phyloP scores from a whole-genome alignment of 2,888 invertebrate genomes.

The Amphipyra tragopoginis region DNA sequence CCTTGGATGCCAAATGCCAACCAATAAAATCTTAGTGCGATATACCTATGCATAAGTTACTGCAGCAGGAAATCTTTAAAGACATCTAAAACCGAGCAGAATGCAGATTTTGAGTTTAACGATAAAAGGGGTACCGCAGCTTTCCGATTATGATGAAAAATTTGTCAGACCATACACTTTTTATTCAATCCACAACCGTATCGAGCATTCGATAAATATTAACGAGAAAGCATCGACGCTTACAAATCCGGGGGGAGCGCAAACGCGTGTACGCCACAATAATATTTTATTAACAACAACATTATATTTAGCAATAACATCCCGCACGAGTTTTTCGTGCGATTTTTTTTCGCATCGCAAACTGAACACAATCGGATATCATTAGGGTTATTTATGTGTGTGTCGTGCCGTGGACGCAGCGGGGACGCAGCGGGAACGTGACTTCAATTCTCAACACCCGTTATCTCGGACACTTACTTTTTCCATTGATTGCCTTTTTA shows the following conservation, averaged over 20 bases:
- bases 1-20: too few species aligned
- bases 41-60: too few species aligned
- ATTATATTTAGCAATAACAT: constrained; percentile 59
- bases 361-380: constrained; percentile 83
- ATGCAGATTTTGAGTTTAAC: too few species aligned
- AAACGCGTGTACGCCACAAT: constrained; percentile 49
- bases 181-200: constrained; percentile 49
- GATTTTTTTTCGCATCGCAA: constrained; percentile 67
- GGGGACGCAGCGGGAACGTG: constrained; percentile 74
- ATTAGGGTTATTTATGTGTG: constrained; percentile 86
- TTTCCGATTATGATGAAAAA: too few species aligned
- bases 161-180: constrained; percentile 17
- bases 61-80: too few species aligned
- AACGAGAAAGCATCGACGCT: constrained; percentile 49
- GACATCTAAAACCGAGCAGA: too few species aligned
- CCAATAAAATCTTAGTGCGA: too few species aligned
- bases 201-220: constrained; percentile 50
- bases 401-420: constrained; percentile 77
- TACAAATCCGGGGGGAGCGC: constrained; percentile 50
- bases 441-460: constrained; percentile 73
- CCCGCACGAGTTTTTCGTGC: constrained; percentile 51
- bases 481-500: constrained; percentile 68
- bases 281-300: constrained; percentile 60
- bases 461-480: constrained; percentile 70
- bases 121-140: too few species aligned